Percentiles rank a stretch among this genome's conserved stretches.
phyloP scores from a whole-genome alignment of 2,113 vertebrate genomes.

The Nibea coibor region DNA sequence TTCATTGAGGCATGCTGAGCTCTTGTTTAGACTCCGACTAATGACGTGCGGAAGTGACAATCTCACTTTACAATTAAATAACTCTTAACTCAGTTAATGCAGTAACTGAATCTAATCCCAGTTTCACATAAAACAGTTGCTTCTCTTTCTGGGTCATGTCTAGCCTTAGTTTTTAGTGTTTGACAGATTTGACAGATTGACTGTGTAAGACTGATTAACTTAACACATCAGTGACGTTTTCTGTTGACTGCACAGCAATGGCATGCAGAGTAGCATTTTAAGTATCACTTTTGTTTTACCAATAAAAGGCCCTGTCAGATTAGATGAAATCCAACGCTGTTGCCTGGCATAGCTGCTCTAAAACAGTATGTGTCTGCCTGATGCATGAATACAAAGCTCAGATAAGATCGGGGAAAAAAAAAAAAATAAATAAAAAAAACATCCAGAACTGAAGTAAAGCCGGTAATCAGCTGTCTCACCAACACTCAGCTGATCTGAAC shows the following conservation, averaged over 20 bases:
- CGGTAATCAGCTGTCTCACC: constrained; percentile 15
- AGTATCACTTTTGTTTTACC: constrained; percentile 48
- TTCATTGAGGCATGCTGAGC: no score
- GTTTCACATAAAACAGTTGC: no score
- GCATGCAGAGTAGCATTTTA: constrained; percentile 1
- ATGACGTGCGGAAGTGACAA: not conserved
- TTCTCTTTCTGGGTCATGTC: not conserved
- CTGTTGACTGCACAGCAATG: not conserved
- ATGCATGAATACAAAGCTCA: not conserved
- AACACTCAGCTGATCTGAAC: constrained; percentile 18
- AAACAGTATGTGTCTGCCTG: not conserved
- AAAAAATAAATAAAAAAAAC: not conserved
- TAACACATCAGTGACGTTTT: not conserved
- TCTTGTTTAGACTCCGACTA: not conserved
- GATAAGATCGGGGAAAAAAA: not conserved
- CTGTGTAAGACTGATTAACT: not conserved
- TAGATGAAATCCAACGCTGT: not conserved
- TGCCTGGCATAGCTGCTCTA: not conserved
- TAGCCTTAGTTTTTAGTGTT: not conserved
- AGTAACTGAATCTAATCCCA: no score
- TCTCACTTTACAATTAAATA: not conserved
- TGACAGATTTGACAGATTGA: not conserved
- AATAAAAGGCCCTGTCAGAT: constrained; percentile 3
- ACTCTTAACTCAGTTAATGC: not conserved
- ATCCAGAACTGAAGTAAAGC: not conserved